phyloP scores from a whole-genome alignment of 2,113 vertebrate genomes.

The Glaucomys volans region DNA sequence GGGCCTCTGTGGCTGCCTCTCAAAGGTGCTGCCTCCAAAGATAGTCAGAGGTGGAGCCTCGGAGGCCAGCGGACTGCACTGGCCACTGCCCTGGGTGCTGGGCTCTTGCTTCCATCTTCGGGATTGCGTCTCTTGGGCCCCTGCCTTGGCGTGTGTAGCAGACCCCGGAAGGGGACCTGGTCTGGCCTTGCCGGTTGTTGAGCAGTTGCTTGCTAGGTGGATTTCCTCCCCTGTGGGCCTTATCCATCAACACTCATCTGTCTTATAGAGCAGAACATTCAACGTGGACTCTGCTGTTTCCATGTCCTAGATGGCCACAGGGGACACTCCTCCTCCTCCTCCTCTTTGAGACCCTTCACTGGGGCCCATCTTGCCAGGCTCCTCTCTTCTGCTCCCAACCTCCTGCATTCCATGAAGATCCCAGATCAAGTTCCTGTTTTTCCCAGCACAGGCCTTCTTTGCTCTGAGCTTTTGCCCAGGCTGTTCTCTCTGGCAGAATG shows the following conservation, averaged over 20 bases:
- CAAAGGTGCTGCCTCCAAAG: slow-evolving; percentile 20
- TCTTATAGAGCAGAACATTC: background rate
- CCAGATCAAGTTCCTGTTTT: background rate
- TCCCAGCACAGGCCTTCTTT: background rate
- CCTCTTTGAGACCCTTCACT: too few relatives aligned
- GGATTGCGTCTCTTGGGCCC: background rate
- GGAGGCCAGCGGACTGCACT: background rate
- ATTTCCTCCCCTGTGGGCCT: background rate
- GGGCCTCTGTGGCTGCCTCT: slow-evolving; percentile 40
- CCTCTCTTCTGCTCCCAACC: rapidly evolving
- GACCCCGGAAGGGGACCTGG: rapidly evolving
- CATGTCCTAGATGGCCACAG: background rate
- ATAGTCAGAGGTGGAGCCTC: background rate
- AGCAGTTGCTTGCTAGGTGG: background rate
- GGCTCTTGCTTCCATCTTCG: background rate
- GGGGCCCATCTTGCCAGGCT: background rate
- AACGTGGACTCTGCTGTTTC: background rate
- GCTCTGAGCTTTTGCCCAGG: background rate
- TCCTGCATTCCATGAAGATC: background rate
- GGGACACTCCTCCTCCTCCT: background rate
- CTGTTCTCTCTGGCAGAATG: background rate
- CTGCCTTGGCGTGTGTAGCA: background rate
- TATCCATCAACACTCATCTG: background rate
- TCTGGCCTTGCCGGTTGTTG: background rate
- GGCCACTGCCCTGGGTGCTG: background rate